A percentile compares a stretch with the other conserved stretches of the same genome.
Evolutionary conservation across 2,113 vertebrate species (phyloP).

Genomic region (Chinchilla lanigera): DNA sequence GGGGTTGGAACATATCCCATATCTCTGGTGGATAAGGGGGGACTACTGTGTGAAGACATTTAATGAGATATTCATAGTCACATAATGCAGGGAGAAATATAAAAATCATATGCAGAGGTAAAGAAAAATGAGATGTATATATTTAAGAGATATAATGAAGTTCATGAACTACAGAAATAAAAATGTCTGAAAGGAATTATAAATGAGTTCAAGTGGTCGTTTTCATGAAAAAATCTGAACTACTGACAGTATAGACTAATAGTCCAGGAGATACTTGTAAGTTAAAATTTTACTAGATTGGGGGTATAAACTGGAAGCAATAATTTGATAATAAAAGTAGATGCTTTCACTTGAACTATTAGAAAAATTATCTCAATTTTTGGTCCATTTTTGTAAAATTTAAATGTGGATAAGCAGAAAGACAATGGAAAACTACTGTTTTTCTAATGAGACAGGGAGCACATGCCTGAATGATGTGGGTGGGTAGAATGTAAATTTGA

Average conservation of each 20-base stretch:
- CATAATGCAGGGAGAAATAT: neutral
- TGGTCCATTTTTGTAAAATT: constrained; percentile 18
- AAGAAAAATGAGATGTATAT: neutral
- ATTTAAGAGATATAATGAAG: constrained; percentile 46
- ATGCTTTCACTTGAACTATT: neutral
- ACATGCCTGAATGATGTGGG: neutral
- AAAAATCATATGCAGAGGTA: constrained; percentile 20
- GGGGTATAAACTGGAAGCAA: neutral
- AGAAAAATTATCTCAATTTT: constrained; percentile 9
- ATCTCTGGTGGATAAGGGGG: neutral
- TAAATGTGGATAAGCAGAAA: neutral
- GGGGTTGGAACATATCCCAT: neutral
- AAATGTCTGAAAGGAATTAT: neutral
- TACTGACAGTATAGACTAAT: neutral
- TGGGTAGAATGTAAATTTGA: neutral
- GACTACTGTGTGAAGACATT: neutral
- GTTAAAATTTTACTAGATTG: neutral
- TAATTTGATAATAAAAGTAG: constrained; percentile 14
- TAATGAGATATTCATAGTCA: constrained; percentile 33
- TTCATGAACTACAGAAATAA: neutral
- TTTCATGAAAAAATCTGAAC: neutral
- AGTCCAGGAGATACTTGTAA: neutral
- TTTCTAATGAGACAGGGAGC: neutral
- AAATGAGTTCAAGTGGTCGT: constrained; percentile 5
- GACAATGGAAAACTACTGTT: neutral